Evolutionary conservation across 23 tunicate species (phyloP), one percentile per base, ranked within the genome.

Genomic region (Halocynthia roretzi): DNA sequence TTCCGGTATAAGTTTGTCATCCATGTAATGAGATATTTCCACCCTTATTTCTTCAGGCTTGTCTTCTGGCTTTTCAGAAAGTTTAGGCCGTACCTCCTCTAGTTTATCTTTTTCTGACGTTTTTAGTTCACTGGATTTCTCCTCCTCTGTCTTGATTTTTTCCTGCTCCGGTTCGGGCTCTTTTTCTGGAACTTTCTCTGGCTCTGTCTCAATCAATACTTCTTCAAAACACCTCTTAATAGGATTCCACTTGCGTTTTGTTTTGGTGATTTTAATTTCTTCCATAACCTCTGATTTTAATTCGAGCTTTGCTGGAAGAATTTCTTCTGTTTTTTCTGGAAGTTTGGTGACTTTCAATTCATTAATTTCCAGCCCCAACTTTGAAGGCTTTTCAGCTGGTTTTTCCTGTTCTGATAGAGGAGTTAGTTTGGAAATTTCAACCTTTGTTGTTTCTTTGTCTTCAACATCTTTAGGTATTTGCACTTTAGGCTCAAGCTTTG

Each of bases 201-300:
- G 6, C 19, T 74, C 78, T 8, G 78, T 74, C 21, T 85, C 84
- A 52, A 80, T 67, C 14, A 85, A 75, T 68, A 76, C 17, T 67
- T 86, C 85, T 51, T 86, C 93, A 76, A 86, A 86, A 51, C 56
- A 49, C 68, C 83, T 52, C 14, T 78, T 72, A 49, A 17, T 56
- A n/a, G 93, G 86, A 68, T 86, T 86, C 93, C 93, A 86, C 52
- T 62, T 72, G 21, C 81, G 72, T 58, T 69, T 82, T 8, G 87
- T 77, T 71, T 77, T 87, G 19, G 31, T 50, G 56, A 64, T 74
- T 67, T 67, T 79, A 5, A 62, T 61, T 77, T 77, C 71, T 6
- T 23, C 61, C 12, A 8, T 63, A 21, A 23, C 75, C 10, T 18
- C 75, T 8, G 10, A 5, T 8, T 51, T 20, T n/a, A 18, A 8